A percentile compares a stretch with the other conserved stretches of the same genome.
Evolutionary conservation across 2,113 vertebrate genomes (phyloP).

Genomic region (Cinclus mexicanus): DNA sequence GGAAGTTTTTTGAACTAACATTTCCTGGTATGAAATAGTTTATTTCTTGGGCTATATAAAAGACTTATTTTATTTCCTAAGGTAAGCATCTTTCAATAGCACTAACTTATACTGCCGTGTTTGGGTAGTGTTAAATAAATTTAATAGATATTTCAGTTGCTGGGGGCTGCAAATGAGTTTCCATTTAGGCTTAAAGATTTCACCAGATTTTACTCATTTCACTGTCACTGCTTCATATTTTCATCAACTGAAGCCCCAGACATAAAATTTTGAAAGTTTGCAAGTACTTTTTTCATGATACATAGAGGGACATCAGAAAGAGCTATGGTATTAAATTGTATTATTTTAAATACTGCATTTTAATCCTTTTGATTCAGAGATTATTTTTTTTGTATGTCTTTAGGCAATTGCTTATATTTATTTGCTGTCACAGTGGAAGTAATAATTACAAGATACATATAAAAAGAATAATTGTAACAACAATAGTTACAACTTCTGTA

Average conservation of each 20-base stretch:
- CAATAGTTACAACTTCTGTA: not conserved
- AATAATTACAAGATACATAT: not conserved
- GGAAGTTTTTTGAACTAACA: not conserved
- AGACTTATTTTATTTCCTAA: not conserved
- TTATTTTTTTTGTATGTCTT: not conserved
- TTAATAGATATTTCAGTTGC: not conserved
- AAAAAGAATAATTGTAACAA: no score
- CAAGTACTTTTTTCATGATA: not conserved
- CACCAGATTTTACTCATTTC: not conserved
- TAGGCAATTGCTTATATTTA: not conserved
- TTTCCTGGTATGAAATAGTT: not conserved
- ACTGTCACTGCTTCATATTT: not conserved
- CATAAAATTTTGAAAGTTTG: rapidly evolving
- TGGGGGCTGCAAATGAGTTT: not conserved
- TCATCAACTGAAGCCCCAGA: not conserved
- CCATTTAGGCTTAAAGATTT: not conserved
- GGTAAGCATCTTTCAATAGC: not conserved
- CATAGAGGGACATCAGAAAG: not conserved
- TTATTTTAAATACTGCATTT: not conserved
- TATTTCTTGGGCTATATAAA: not conserved
- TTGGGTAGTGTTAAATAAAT: not conserved
- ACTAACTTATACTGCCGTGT: not conserved
- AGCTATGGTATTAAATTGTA: not conserved
- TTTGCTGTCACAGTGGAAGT: not conserved
- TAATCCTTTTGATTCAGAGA: not conserved